These are phyloP conservation scores for Lophura nycthemera DNA, from an alignment of 2,113 vertebrate genomes.

Conservation along the genomic window DNA sequence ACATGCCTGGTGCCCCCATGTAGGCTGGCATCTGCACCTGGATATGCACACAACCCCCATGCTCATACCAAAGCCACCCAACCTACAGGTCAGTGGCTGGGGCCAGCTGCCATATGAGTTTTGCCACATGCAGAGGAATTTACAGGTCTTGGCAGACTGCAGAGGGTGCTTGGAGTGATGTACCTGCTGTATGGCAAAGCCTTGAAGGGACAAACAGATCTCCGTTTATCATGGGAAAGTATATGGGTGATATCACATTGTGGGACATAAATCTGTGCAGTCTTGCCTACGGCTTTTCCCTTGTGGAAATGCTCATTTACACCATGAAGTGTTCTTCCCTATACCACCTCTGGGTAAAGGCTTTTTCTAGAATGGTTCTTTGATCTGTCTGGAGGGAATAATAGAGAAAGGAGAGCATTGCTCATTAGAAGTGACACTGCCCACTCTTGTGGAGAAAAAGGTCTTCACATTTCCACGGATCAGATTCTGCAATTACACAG, in stretches of 20 bases:
- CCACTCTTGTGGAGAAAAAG: constrained; percentile 66
- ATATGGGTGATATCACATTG: background rate
- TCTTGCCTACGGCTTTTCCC: background rate
- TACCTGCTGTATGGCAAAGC: background rate
- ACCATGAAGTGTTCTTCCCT: background rate
- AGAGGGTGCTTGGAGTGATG: background rate
- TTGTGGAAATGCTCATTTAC: background rate
- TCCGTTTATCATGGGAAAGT: background rate
- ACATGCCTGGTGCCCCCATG: background rate
- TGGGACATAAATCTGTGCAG: background rate
- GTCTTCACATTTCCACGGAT: constrained; percentile 37
- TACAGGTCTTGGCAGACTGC: background rate
- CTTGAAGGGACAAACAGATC: background rate
- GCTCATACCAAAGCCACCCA: background rate
- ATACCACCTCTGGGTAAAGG: background rate
- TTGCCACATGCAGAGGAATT: background rate
- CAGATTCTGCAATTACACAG: constrained; percentile 61
- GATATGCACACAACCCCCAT: background rate
- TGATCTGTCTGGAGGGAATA: background rate
- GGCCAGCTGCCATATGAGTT: accelerated
- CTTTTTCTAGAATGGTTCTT: background rate
- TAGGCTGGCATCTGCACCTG: accelerated
- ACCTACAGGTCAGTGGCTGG: accelerated
- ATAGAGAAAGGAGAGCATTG: background rate
- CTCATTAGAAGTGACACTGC: constrained; percentile 57